phyloP scores from a whole-genome alignment of 2,888 invertebrate genomes.

The Torymus texanus region DNA sequence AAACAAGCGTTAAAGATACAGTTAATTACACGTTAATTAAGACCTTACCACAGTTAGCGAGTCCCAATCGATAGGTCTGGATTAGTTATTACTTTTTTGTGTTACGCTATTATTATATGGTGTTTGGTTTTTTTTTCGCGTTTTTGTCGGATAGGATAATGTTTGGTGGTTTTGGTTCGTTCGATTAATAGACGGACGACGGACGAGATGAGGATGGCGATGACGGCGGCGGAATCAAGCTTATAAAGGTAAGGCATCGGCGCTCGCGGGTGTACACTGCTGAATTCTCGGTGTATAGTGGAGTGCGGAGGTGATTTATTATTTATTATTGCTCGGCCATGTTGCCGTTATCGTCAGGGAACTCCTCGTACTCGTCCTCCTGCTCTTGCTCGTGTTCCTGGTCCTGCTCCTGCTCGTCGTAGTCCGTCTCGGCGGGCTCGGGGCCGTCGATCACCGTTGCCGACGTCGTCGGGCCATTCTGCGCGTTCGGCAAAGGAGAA shows the following conservation, averaged over 20 bases:
- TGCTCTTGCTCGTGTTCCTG: conserved; percentile 78
- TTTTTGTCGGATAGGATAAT: conserved; percentile 10
- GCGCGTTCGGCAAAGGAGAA: too few relatives aligned
- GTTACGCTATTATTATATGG: neutral
- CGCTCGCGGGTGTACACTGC: conserved; percentile 17
- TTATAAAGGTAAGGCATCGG: conserved; percentile 50
- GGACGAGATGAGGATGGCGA: conserved; percentile 5
- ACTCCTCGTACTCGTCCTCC: conserved; percentile 79
- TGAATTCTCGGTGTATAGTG: too few relatives aligned
- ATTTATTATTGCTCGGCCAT: conserved; percentile 71
- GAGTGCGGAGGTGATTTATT: neutral
- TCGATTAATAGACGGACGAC: too few relatives aligned
- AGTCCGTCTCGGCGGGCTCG: conserved; percentile 78
- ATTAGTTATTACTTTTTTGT: conserved; percentile 37
- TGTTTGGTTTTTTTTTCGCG: conserved; percentile 15
- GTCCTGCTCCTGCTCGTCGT: conserved; percentile 78
- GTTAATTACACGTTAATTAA: conserved; percentile 10
- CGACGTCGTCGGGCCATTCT: conserved; percentile 68
- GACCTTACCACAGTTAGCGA: conserved; percentile 48
- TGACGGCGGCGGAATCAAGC: conserved; percentile 21
- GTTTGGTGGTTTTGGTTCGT: too few relatives aligned
- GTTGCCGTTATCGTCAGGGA: conserved; percentile 76
- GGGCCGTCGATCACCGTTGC: conserved; percentile 78
- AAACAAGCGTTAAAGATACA: neutral
- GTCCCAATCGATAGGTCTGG: conserved; percentile 45